Evolutionary conservation across 1,140 invertebrate species (phyloP), one percentile per base, ranked within the genome.

Genomic region (Lutraria rhynchaena): DNA sequence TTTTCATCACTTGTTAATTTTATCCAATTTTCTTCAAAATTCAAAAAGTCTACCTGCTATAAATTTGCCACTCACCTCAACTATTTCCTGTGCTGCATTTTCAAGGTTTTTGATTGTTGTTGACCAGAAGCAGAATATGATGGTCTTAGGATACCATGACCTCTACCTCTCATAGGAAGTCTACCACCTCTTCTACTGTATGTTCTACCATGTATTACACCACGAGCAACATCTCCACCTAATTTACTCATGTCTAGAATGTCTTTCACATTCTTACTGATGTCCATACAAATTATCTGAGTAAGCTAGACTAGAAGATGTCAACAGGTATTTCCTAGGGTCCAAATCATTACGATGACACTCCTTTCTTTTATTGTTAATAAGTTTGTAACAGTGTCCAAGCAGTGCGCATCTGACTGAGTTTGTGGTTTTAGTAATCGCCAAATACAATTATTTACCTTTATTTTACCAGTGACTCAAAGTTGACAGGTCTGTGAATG

Each of bases 11-110:
- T 55, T 33, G 70, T 73, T 51, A 69, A 31, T 53, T 73, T 55
- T 73, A 46, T 73, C 70, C 70, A 73, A 55, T 73, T 73, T 55
- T 73, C 51, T 1, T 31, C 15, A 55, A 31, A 55, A 55, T 73
- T 41, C n/a, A n/a, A n/a, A n/a, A 37, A 61, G 33, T n/a, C 31
- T 35, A 7, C 58, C 31, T 37, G 58, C 58, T 61, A 4, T 2
- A 61, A 61, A 61, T 37, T 35, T 1, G 19, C 41, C 3, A 60
- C 71, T 75, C 9, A 75, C 53, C 71, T 46, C 11, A 4, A 46
- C 41, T 75, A 75, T 51, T 75, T 75, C 58, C 35, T 75, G 24
- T 61, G 73, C 58, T 58, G 57, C 73, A 61, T 58, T 58, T 27
- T 58, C n/a, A 9, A 49, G 35, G 60, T 60, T 71, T 61, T 71